Percentiles rank a stretch among this genome's conserved stretches.
Conservation (phyloP, 2,888 invertebrate genomes). For the Noctua pronuba region DNA sequence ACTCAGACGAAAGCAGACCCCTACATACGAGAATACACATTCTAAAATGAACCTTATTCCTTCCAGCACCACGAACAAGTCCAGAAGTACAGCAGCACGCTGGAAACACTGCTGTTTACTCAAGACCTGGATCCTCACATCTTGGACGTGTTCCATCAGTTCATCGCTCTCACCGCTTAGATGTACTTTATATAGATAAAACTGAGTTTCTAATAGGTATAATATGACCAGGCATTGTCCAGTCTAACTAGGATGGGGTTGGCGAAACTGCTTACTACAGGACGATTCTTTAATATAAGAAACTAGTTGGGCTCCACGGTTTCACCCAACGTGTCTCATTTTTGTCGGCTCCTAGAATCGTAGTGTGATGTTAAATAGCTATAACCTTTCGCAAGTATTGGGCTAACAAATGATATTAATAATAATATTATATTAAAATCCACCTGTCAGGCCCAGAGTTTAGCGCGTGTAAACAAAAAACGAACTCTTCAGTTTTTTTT, state of each 20-base stretch:
- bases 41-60: conserved; percentile 52
- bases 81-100: conserved; percentile 98
- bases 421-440: neutral
- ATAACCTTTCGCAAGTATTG: neutral
- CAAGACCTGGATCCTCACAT: conserved; percentile 99
- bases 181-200: neutral
- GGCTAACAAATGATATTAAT: neutral
- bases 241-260: conserved; percentile 8
- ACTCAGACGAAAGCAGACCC: neutral
- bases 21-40: neutral
- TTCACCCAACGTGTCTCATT: neutral
- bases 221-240: conserved; percentile 5
- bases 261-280: conserved; percentile 11
- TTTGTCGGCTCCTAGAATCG: neutral
- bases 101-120: conserved; percentile 98
- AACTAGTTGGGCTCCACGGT: neutral
- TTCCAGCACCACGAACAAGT: conserved; percentile 99
- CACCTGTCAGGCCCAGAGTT: too few species aligned
- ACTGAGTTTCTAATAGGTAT: conserved; percentile 29
- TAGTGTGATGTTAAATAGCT: neutral
- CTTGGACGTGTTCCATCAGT: conserved; percentile 99
- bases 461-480: too few species aligned
- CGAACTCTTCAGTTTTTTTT: too few species aligned
- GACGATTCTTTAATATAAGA: neutral
- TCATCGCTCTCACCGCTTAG: conserved; percentile 96